Evolutionary conservation across 2,113 vertebrate genomes (phyloP).

Genomic region (Neotragus moschatus): DNA sequence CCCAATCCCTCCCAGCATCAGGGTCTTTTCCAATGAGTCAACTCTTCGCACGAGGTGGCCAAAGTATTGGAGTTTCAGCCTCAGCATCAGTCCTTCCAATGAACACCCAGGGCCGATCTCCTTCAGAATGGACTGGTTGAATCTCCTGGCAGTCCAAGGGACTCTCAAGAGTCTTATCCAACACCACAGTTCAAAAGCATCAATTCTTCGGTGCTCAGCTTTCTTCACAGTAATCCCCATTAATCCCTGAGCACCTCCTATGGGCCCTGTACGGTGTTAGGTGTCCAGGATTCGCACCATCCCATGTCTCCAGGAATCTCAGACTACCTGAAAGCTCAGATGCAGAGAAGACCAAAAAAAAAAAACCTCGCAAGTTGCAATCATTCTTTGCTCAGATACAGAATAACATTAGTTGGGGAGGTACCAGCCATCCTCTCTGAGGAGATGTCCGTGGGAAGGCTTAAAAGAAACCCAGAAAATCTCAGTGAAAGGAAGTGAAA

Average conservation of each 20-base stretch:
- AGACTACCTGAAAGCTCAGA: not conserved
- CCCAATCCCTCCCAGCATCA: no score
- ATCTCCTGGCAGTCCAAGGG: no score
- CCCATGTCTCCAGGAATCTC: not conserved
- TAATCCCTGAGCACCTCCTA: not conserved
- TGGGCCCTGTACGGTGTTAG: fast-evolving
- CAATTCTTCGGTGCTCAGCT: no score
- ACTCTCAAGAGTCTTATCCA: no score
- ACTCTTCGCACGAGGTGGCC: no score
- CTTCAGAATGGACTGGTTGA: no score
- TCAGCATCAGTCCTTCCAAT: no score
- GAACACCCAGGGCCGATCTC: no score
- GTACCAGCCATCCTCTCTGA: not conserved
- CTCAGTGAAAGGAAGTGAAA: no score
- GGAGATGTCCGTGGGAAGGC: not conserved
- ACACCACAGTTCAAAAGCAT: no score
- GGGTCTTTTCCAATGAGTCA: no score
- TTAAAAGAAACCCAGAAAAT: not conserved
- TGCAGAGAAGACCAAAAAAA: not conserved
- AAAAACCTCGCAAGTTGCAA: not conserved
- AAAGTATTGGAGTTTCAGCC: no score
- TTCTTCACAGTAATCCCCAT: not conserved
- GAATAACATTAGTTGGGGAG: not conserved
- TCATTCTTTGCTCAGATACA: not conserved
- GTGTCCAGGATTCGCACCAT: fast-evolving